Evolutionary conservation across 2,113 vertebrate species (phyloP), one percentile per base, ranked within the genome.

Genomic region (Dasypus novemcinctus): DNA sequence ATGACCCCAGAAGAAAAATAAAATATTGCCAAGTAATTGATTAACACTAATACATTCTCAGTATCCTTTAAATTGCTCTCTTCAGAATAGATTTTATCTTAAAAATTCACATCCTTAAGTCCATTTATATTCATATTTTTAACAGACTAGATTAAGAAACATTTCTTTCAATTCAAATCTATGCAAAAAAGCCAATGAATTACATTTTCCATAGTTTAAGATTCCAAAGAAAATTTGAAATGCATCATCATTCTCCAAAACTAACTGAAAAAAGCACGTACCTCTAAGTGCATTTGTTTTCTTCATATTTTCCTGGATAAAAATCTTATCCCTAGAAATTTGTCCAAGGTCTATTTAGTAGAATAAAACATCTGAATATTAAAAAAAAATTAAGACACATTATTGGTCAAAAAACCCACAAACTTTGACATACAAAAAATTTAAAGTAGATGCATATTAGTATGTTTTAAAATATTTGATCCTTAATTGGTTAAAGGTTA

Each of bases 111-210:
- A 43, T 94, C 71, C 88, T 23, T 57, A 93, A 79, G 52, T 0
- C 2, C 36, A 41, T 25, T 93, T 59, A 86, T 95, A 85, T 41
- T 97, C 84, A 87, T 72, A 63, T 91, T 97, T 36, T 80, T 87
- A 91, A 97, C 25, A 38, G 13, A 17, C 91, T 93, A 96, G 69
- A 18, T 93, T 64, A 52, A 92, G 91, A 57, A 41, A 87, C 68
- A n/a, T 95, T 95, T 87, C 96, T 96, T 97, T 93, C 97, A 97
- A 97, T 98, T 94, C 90, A 97, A 97, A 97, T 94, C 68, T 84
- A 91, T 94, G 78, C 64, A 78, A 95, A 96, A 91, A 91, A 97
- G 95, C 14, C 89, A 97, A 96, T 97, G 95, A 96, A 97, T 98
- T 96, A 95, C 38, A 69, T 83, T 90, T 92, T 87, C 87, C 91